These are phyloP conservation scores for Nudaria mundana DNA, from an alignment of 2,888 invertebrate species.

Conservation along the genomic window DNA sequence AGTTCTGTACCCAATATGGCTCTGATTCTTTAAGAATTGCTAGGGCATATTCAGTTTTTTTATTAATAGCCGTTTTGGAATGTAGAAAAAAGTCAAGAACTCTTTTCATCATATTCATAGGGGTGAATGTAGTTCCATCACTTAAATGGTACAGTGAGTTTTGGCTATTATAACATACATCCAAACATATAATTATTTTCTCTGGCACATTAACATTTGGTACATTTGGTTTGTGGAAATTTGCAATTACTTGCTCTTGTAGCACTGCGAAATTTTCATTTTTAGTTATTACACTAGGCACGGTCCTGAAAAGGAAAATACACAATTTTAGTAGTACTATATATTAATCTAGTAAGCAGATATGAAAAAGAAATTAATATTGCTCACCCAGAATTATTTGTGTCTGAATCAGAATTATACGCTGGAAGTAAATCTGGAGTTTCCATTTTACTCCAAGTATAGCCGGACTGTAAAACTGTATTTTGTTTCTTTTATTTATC, in stretches of 20 bases:
- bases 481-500: no score
- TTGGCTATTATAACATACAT: constrained; percentile 80
- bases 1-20: constrained; percentile 80
- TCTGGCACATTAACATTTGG: constrained; percentile 81
- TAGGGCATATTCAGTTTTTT: constrained; percentile 83
- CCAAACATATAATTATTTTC: constrained; percentile 83
- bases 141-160: constrained; percentile 75
- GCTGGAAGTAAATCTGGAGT: constrained; percentile 43
- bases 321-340: not conserved
- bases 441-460: constrained; percentile 43
- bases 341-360: not conserved
- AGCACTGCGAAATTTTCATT: constrained; percentile 41
- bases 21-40: constrained; percentile 77
- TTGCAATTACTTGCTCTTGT: constrained; percentile 62
- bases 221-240: constrained; percentile 68
- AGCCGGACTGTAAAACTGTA: no score
- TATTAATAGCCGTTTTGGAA: constrained; percentile 82
- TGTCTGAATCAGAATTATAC: constrained; percentile 34
- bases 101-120: constrained; percentile 83
- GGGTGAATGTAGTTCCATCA: constrained; percentile 78
- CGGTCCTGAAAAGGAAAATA: constrained; percentile 24
- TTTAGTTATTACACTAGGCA: constrained; percentile 1
- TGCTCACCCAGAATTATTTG: constrained; percentile 36
- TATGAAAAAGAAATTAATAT: no score
- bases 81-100: constrained; percentile 83